Evolutionary conservation across 2,888 invertebrate genomes (phyloP).

Genomic region (Orchestes rusci): DNA sequence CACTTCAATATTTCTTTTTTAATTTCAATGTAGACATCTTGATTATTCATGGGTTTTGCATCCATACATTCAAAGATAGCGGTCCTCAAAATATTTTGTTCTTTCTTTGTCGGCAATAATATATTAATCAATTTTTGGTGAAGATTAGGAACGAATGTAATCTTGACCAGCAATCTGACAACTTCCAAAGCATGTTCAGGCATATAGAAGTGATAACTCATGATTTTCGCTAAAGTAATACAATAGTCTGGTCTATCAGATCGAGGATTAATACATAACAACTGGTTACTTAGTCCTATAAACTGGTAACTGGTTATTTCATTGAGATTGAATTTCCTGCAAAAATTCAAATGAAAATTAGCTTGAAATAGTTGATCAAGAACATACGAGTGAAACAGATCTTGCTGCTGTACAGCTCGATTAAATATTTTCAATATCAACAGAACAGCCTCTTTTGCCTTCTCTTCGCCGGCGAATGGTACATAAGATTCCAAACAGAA

Average conservation of each 20-base stretch:
- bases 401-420: conserved; percentile 64
- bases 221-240: conserved; percentile 67
- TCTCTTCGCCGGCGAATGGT: conserved; percentile 57
- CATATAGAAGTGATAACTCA: conserved; percentile 60
- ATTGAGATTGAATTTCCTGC: conserved; percentile 1
- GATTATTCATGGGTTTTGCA: conserved; percentile 47
- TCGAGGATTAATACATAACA: conserved; percentile 70
- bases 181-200: conserved; percentile 62
- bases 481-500: conserved; percentile 63
- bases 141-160: conserved; percentile 58
- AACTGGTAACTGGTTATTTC: background rate
- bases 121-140: conserved; percentile 67
- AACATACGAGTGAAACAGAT: conserved; percentile 51
- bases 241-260: conserved; percentile 73
- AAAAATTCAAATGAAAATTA: background rate
- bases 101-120: conserved; percentile 57
- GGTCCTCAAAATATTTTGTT: conserved; percentile 57
- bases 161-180: conserved; percentile 61
- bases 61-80: conserved; percentile 88
- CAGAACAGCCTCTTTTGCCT: conserved; percentile 64
- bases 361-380: no score
- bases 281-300: conserved; percentile 59
- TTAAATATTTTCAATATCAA: conserved; percentile 70
- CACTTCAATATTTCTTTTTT: conserved; percentile 63
- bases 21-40: conserved; percentile 40